Evolutionary conservation across 1,140 invertebrate genomes (phyloP).

Genomic region (Neoseiulus cucumeris): DNA sequence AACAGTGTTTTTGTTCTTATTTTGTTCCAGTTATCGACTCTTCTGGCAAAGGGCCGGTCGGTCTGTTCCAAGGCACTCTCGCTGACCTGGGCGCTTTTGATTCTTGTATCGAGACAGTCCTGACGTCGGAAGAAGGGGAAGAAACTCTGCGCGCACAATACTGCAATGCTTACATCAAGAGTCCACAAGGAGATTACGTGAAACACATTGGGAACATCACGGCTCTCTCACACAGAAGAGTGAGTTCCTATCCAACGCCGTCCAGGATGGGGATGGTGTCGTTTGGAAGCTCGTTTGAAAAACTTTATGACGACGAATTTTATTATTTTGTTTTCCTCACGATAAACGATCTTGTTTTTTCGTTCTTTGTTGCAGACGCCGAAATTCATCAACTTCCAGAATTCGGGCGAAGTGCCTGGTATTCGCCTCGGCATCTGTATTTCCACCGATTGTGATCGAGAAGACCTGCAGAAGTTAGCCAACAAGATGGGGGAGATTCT

Average conservation of each 20-base stretch:
- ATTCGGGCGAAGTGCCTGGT: neutral
- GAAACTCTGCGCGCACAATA: neutral
- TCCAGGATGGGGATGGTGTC: no score
- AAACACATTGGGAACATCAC: neutral
- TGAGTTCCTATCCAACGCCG: neutral
- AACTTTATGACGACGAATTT: no score
- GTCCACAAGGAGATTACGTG: neutral
- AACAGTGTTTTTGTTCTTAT: no score
- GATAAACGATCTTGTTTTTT: no score
- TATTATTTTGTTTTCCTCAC: no score
- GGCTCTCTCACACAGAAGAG: neutral
- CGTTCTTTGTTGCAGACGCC: conserved; percentile 8
- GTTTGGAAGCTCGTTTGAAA: no score
- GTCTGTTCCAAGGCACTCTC: neutral
- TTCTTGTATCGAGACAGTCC: neutral
- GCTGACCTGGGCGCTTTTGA: neutral
- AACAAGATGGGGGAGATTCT: neutral
- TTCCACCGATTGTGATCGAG: neutral
- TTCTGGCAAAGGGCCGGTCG: neutral
- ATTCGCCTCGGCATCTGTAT: neutral
- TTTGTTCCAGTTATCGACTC: neutral
- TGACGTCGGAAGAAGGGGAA: neutral
- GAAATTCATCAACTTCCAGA: neutral
- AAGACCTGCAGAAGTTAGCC: neutral
- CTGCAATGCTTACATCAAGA: neutral